These are phyloP conservation scores for Chionis minor DNA, from an alignment of 2,113 vertebrate genomes.

Conservation along the genomic window DNA sequence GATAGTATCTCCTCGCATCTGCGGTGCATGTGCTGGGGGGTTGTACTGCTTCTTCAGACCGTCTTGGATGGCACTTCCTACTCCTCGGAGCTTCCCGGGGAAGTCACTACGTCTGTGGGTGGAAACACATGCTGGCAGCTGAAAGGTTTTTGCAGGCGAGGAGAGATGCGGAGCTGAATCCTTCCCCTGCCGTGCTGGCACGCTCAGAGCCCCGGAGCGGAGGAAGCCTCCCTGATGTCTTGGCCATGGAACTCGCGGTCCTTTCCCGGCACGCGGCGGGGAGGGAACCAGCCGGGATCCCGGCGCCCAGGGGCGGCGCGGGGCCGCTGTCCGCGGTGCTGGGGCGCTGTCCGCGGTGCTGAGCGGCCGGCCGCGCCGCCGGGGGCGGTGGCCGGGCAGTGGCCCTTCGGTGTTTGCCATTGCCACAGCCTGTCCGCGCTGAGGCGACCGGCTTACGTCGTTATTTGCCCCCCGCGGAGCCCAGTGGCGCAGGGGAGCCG, in stretches of 20 bases:
- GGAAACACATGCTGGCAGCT: background rate
- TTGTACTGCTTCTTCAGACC: background rate
- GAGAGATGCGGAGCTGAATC: background rate
- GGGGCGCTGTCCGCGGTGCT: background rate
- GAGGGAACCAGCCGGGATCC: no score
- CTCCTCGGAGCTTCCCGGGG: constrained; percentile 38
- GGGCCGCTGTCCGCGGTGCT: background rate
- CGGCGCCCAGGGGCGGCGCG: background rate
- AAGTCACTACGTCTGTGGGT: background rate
- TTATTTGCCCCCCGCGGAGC: constrained; percentile 54
- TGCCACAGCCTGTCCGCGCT: constrained; percentile 44
- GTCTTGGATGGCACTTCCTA: background rate
- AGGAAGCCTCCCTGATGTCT: fast-evolving
- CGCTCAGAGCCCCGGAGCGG: fast-evolving
- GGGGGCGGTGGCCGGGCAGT: constrained; percentile 66
- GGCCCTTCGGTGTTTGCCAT: constrained; percentile 68
- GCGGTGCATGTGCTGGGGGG: background rate
- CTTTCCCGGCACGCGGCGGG: background rate
- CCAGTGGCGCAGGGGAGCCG: no score
- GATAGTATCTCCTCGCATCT: fast-evolving
- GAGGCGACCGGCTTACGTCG: constrained; percentile 59
- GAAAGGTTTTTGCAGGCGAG: background rate
- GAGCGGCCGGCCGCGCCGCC: background rate
- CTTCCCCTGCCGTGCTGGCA: background rate
- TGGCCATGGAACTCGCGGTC: background rate